Evolutionary conservation across 2,888 invertebrate species (phyloP).

Genomic region (Eurois occulta): DNA sequence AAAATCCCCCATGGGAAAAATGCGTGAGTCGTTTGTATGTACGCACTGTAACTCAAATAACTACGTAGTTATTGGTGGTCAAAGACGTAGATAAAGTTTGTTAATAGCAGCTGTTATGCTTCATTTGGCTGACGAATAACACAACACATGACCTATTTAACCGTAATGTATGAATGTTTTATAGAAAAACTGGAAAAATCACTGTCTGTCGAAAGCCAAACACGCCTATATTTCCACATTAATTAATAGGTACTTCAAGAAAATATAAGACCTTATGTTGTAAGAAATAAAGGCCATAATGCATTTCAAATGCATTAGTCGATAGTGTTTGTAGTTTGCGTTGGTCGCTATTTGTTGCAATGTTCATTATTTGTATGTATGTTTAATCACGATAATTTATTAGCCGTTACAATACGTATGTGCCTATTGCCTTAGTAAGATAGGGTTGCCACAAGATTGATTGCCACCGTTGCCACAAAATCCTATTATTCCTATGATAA

Average conservation of each 20-base stretch:
- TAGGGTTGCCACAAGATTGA: constrained; percentile 11
- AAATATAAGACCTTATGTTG: neutral
- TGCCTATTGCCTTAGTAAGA: neutral
- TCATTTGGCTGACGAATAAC: constrained; percentile 31
- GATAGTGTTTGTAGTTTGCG: neutral
- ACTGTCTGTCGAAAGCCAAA: constrained; percentile 11
- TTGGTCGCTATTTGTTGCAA: constrained; percentile 13
- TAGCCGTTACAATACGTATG: neutral
- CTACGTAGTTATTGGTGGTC: no score
- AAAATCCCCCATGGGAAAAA: no score
- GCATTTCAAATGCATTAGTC: neutral
- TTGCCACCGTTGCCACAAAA: neutral
- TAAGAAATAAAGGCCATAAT: constrained; percentile 16
- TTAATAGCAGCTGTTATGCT: constrained; percentile 14
- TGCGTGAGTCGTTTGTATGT: neutral
- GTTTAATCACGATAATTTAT: constrained; percentile 15
- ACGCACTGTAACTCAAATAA: neutral
- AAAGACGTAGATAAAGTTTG: neutral
- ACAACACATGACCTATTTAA: constrained; percentile 43
- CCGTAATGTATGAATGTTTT: constrained; percentile 28
- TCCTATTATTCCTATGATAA: neutral
- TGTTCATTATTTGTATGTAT: constrained; percentile 10
- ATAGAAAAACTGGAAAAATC: constrained; percentile 27
- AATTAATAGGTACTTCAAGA: neutral
- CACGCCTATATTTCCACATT: neutral